Evolutionary conservation across 1,140 invertebrate species (phyloP), one percentile per base, ranked within the genome.

Genomic region (Reticulitermes speratus): DNA sequence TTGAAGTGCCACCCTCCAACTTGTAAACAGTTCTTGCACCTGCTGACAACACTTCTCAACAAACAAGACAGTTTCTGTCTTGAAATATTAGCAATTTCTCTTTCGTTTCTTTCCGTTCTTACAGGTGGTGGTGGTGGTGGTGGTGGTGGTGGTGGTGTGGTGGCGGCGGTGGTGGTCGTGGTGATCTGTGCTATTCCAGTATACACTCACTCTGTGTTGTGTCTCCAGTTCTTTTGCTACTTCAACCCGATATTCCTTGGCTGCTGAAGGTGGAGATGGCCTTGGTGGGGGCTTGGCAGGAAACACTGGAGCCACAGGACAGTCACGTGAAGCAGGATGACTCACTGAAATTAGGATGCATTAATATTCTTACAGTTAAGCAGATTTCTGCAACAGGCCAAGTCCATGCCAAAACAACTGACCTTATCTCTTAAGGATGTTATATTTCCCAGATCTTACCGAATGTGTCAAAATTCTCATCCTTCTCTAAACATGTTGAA

Each of bases 391-490:
- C 65, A 75, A 75, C 7, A 55, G 19, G n/a, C n/a, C n/a, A 55
- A 55, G 19, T 55, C 52, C 52, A 21, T 55, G 52, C 19, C 52
- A 55, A 55, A 19, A 19, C 52, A 21, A 55, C 2, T 55, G 3
- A 55, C 5, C 19, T 21, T 16, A 55, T 55, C 14, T 5, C 52
- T 52, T 52, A 55, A 55, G 14, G 19, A 19, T 55, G 5, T 21
- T 55, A 6, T 55, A 55, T 21, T 55, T 55, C 52, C 19, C 19
- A 16, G 30, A 75, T 88, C 88, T 87, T 88, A 90, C 95, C 94
- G 90, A 96, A 97, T 88, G 95, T 96, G 87, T 97, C 96, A 21
- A 96, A 91, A 88, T 94, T 95, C 90, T 97, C 96, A 83, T 97
- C 96, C 90, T 95, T 94, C 91, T 98, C 97, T 65, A 97, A 91